phyloP scores from a whole-genome alignment of 92 coral and sea anemone genomes.

The Blastomussa wellsi region DNA sequence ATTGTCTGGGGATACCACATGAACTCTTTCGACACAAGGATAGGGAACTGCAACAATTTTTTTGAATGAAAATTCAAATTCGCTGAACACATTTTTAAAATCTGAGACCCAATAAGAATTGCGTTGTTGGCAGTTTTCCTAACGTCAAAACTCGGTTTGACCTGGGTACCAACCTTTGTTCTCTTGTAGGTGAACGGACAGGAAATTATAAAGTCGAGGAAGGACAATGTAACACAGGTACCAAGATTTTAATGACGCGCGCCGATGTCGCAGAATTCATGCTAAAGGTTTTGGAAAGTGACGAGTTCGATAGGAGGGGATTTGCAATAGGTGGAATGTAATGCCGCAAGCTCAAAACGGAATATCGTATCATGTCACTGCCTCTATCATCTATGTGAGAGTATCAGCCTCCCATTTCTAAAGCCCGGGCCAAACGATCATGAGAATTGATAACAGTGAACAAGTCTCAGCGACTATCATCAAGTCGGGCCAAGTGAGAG shows the following conservation, averaged over 20 bases:
- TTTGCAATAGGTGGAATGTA: constrained; percentile 62
- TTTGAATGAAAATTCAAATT: too few relatives aligned
- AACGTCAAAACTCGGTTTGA: too few relatives aligned
- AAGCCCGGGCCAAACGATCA: neutral
- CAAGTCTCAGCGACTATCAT: too few relatives aligned
- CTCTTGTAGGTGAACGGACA: constrained; percentile 61
- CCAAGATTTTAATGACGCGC: constrained; percentile 57
- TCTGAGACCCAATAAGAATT: too few relatives aligned
- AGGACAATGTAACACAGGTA: constrained; percentile 81
- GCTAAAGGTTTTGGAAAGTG: constrained; percentile 66
- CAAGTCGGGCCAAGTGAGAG: too few relatives aligned
- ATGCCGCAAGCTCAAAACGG: neutral
- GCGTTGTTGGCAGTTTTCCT: too few relatives aligned
- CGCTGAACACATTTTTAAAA: too few relatives aligned
- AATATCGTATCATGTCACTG: neutral
- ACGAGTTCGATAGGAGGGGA: constrained; percentile 72
- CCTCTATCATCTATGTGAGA: neutral
- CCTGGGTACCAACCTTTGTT: neutral
- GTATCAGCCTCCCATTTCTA: neutral
- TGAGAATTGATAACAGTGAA: too few relatives aligned
- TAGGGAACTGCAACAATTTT: too few relatives aligned
- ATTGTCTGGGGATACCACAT: too few relatives aligned
- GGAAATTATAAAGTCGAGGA: constrained; percentile 78
- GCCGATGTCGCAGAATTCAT: constrained; percentile 91
- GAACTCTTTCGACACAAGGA: too few relatives aligned